These are phyloP conservation scores for Karalla daura DNA, from an alignment of 2,797 vertebrate species.

Conservation along the genomic window DNA sequence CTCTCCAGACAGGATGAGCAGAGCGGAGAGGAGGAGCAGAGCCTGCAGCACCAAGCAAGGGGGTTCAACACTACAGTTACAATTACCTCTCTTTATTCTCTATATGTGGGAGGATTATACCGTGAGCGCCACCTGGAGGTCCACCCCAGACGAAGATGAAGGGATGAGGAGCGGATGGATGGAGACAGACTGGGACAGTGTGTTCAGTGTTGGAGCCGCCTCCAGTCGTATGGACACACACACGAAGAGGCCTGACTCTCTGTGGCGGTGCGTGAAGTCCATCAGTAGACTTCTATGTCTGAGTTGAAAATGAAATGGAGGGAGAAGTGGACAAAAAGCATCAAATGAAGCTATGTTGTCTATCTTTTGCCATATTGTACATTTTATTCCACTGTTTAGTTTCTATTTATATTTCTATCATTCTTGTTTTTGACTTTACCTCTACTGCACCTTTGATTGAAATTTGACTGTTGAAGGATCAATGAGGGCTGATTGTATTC, in stretches of 20 bases:
- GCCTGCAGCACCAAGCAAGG: slow-evolving; percentile 57
- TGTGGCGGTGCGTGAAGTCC: slow-evolving; percentile 84
- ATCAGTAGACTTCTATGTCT: slow-evolving; percentile 75
- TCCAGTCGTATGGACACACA: slow-evolving; percentile 75
- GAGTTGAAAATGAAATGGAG: background rate
- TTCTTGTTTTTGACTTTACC: no score
- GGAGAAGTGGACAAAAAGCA: background rate
- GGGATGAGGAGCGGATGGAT: slow-evolving; percentile 78
- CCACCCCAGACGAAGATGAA: slow-evolving; percentile 55
- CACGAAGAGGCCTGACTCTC: slow-evolving; percentile 77
- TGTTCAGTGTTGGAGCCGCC: slow-evolving; percentile 29
- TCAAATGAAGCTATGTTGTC: background rate
- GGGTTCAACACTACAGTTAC: background rate
- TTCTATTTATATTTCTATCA: no score
- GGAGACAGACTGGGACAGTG: slow-evolving; percentile 60
- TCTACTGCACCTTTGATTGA: no score
- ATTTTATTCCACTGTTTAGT: no score
- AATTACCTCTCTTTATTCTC: background rate
- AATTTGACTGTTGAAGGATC: no score
- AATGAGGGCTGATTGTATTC: no score
- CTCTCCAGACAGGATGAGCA: slow-evolving; percentile 73
- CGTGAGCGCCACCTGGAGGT: slow-evolving; percentile 74
- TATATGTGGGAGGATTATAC: slow-evolving; percentile 53
- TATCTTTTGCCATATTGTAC: background rate
- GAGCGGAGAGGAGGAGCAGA: slow-evolving; percentile 76